These are phyloP conservation scores for Chascanopsetta lugubris DNA, from an alignment of 2,113 vertebrate species.

Conservation along the genomic window DNA sequence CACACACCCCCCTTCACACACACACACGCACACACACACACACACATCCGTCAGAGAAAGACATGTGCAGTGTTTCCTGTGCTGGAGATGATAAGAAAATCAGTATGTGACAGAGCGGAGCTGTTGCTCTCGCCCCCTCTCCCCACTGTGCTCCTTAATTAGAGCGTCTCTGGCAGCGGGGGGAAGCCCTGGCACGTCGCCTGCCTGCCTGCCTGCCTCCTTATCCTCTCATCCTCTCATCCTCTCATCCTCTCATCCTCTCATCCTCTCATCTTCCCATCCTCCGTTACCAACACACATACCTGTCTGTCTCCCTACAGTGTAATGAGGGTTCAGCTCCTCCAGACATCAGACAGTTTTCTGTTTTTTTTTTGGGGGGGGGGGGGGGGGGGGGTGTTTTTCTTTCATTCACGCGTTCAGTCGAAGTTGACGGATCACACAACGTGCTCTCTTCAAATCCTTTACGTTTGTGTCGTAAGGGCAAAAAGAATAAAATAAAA, in stretches of 20 bases:
- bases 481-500: too few relatives aligned
- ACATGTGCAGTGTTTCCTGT: conserved; percentile 49
- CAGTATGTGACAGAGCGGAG: conserved; percentile 66
- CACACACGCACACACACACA: conserved; percentile 15
- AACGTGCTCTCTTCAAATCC: too few relatives aligned
- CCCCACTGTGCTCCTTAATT: conserved; percentile 77
- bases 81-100: conserved; percentile 65
- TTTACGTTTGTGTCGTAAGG: too few relatives aligned
- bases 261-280: too few relatives aligned
- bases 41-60: conserved; percentile 27
- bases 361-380: too few relatives aligned
- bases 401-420: too few relatives aligned
- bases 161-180: conserved; percentile 68
- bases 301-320: conserved; percentile 40
- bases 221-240: conserved; percentile 49
- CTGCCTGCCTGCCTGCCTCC: conserved; percentile 41
- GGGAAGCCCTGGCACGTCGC: conserved; percentile 63
- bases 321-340: conserved; percentile 51
- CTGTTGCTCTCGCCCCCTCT: conserved; percentile 65
- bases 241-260: conserved; percentile 53
- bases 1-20: too few relatives aligned
- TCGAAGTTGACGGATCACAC: conserved; percentile 1
- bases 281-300: too few relatives aligned
- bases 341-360: conserved; percentile 26
- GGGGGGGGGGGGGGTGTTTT: too few relatives aligned